Base-by-base conservation (phyloP, 2,113 vertebrate species). In the Beaufortia kweichowensis region DNA sequence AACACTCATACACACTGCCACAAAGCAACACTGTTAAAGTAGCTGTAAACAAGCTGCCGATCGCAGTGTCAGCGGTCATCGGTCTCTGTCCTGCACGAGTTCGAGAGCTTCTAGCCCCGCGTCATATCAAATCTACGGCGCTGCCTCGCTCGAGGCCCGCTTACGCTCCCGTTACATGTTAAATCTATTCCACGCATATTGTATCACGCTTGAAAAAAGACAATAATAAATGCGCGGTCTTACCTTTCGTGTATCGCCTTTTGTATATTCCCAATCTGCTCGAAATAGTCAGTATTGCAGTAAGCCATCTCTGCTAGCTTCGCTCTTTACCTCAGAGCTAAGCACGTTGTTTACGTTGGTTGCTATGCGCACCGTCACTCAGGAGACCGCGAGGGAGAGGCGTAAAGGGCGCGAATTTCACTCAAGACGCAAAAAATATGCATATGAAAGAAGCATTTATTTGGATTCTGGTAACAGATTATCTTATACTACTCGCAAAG, bases 361-460 rank as follows among this genome's bases (percentile, higher is more conserved):
- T 90, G 79, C 88, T 90, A 91, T 88, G 87, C 59, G 5, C 53
- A 91, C 89, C 82, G 62, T 77, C 87, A 82, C 90, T 90, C 90
- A 91, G 78, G 86, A 89, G 3, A 89, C 81, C 65, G 81, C 74
- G 76, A 46, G 39, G 12, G 23, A 7, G 0, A 19, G 67, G 4
- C 39, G 56, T 48, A 17, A 74, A 59, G 19, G 24, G 26, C 17
- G 35, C 24, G 11, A 61, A 57, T 48, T 29, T 61, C 4, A 14
- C 17, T 21, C 15, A 19, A 53, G 2, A 7, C n/a, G 6, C n/a
- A 6, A 39, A 39, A 10, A n/a, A n/a, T n/a, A n/a, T n/a, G n/a
- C n/a, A n/a, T n/a, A n/a, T n/a, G n/a, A n/a, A 39, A 39, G 35
- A 39, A 39, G 35, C 10, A 35, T 35, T 9, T 8, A 39, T 0